Conservation (phyloP, 2,113 vertebrate species). For the Cavia aperea region DNA sequence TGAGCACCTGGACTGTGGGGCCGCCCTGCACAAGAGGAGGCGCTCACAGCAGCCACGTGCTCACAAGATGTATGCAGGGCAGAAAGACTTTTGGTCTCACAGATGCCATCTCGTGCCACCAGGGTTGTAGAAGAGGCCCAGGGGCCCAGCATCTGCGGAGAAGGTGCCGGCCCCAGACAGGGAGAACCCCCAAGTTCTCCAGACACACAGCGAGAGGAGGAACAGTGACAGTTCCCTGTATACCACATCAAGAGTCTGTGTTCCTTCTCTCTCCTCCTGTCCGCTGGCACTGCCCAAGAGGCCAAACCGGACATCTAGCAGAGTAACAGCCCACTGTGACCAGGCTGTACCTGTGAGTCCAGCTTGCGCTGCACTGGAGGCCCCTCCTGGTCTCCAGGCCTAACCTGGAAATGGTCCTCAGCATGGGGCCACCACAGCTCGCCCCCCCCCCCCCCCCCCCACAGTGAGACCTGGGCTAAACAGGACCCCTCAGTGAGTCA, state of each 20-base stretch:
- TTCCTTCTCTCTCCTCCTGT: not conserved
- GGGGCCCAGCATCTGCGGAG: not conserved
- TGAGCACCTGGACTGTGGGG: not conserved
- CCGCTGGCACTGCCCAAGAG: slow-evolving; percentile 4
- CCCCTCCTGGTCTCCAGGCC: not conserved
- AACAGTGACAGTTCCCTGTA: not conserved
- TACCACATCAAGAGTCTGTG: not conserved
- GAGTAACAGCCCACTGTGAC: not conserved
- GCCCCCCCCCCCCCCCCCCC: not conserved
- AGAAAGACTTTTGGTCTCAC: not conserved
- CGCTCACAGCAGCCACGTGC: rapidly evolving
- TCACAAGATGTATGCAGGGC: not conserved
- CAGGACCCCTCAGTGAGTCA: not conserved
- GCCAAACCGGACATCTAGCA: not conserved
- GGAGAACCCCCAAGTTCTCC: rapidly evolving
- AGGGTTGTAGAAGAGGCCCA: rapidly evolving
- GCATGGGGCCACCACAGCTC: not conserved
- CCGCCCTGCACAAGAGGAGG: not conserved
- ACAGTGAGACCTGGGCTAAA: not conserved
- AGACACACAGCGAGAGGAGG: not conserved
- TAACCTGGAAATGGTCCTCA: not conserved
- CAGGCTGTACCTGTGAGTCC: not conserved
- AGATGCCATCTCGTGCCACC: not conserved
- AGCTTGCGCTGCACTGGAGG: not conserved
- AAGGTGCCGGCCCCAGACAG: not conserved